Base-by-base conservation (phyloP, 1,140 invertebrate species). In the Lasioglossum baleicum region DNA sequence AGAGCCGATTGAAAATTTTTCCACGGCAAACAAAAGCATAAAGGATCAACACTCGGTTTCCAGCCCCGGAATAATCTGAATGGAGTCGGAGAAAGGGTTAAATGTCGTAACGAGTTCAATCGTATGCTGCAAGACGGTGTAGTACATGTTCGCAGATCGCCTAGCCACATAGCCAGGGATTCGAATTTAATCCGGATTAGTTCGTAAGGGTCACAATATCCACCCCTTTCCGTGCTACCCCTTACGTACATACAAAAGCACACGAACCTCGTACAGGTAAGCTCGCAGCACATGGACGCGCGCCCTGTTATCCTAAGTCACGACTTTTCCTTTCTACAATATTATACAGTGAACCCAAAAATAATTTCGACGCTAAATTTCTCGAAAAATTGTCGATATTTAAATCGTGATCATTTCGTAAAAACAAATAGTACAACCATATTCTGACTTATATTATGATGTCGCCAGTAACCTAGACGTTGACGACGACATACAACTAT, bases 101-200 rank as follows among this genome's bases (percentile, higher is more conserved):
- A 90, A 88, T 61, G 82, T 80, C 86, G 70, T 80, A 87, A 90
- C 84, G 83, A 88, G 88, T 85, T 83, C 85, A 83, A 88, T 83
- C 84, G 82, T 84, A 86, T 86, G 83, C 66, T 80, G 82, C 79
- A 86, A 91, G 87, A 89, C 83, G 87, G 78, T 75, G 88, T 79
- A 84, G 82, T 88, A 70, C 76, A 80, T 85, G 88, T 87, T 89
- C 90, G 86, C 90, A 87, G 87, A 86, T 91, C 87, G 90, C 88
- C 87, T 86, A 87, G 88, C 87, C 87, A 80, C 85, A 87, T 88
- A 88, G 87, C 83, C 88, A 85, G 89, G 87, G 90, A 91, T 92
- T 91, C 83, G 85, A 85, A 88, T 88, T 90, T 91, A 92, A 92
- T 92, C 92, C 92, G 92, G 92, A 92, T 92, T 92, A 92, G 90